A percentile compares a stretch with the other conserved stretches of the same genome.
These are phyloP conservation scores for Dinomys branickii DNA, from an alignment of 2,113 vertebrate genomes.

Conservation along the genomic window DNA sequence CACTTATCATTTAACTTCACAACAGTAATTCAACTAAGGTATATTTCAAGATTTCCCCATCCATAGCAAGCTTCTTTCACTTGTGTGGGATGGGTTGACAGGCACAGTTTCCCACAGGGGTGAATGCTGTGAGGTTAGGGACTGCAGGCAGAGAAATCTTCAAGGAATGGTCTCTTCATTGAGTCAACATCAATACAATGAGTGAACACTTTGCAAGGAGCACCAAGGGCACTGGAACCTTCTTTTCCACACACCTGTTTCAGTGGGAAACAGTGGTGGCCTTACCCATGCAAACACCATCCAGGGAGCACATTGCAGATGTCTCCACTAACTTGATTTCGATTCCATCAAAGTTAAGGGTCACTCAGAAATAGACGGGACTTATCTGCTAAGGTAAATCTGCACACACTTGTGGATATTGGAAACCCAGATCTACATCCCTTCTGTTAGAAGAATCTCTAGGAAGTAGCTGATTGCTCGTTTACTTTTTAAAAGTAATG, in stretches of 20 bases:
- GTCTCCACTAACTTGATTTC: background rate
- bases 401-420: background rate
- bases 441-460: constrained; percentile 10
- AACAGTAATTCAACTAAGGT: background rate
- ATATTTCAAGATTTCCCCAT: no score
- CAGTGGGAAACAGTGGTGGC: background rate
- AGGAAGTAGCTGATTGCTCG: constrained; percentile 16
- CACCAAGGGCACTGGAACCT: background rate
- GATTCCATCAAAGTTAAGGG: background rate
- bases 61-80: background rate
- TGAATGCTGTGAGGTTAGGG: background rate
- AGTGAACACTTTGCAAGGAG: background rate
- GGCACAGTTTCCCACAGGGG: background rate
- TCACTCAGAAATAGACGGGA: background rate
- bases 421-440: background rate
- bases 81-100: background rate
- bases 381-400: background rate
- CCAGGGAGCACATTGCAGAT: background rate
- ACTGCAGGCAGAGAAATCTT: background rate
- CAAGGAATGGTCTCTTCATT: background rate
- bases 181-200: background rate
- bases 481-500: constrained; percentile 59
- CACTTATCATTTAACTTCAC: background rate
- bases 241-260: background rate
- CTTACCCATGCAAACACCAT: background rate